Base-by-base conservation (phyloP, 2,113 vertebrate species). In the Apistogramma diplotaenia region DNA sequence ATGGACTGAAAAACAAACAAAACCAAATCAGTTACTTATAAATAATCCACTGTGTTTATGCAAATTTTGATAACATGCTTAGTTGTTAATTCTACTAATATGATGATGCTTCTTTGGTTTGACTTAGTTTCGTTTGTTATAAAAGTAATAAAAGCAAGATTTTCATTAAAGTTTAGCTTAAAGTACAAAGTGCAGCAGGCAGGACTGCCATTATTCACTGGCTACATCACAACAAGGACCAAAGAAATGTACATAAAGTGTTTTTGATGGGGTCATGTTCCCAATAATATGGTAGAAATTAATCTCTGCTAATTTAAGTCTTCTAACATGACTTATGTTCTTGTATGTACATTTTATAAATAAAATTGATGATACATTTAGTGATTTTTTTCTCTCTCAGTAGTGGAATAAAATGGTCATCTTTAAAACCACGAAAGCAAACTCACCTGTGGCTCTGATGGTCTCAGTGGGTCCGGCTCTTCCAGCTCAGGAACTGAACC, bases 401-500 rank as follows among this genome's bases (percentile, higher is more conserved):
- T 54, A 11, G 9, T 5, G 4, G 10, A 35, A 55, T n/a, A 33
- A 74, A 13, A 40, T 16, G 3, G 4, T 61, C n/a, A 37, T 8
- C 2, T 57, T 29, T 62, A 71, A 51, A 73, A 23, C 25, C 57
- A 29, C 2, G 33, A n/a, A 9, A 54, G 29, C 19, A 31, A 59
- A 72, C 90, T 80, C 84, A 98, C 98, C 95, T 96, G 97, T 10
- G 92, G 89, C 51, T 96, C 94, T 4, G 92, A 86, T 0, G 94
- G 89, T 83, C 92, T 95, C 1, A 94, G 90, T 49, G 94, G 94
- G 46, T 96, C 97, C 0, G 95, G 92, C 46, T 98, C 97, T 82
- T 98, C 98, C 33, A 96, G 92, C 79, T 98, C 98, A 0, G 96
- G 96, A 31, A 97, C 93, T 0, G 98, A 98, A 0, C 96, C 97